These are phyloP conservation scores for Caenorhabditis latens DNA, from an alignment of 1,140 invertebrate species.

Conservation along the genomic window DNA sequence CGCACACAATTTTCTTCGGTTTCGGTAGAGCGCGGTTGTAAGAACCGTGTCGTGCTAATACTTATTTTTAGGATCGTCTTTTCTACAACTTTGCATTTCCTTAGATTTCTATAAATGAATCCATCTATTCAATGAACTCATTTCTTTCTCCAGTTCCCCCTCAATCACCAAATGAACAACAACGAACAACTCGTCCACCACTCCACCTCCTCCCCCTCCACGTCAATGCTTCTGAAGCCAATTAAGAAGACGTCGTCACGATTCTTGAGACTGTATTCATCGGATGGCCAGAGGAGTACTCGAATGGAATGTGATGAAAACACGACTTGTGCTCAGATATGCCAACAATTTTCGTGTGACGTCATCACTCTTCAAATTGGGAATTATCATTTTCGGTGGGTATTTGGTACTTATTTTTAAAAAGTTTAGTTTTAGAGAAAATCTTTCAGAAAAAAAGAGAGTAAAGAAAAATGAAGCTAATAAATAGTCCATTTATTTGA, in stretches of 20 bases:
- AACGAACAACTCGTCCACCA: neutral
- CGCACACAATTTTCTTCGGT: too few species aligned
- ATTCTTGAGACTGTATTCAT: conserved; percentile 12
- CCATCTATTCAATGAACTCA: too few species aligned
- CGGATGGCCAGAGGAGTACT: conserved; percentile 26
- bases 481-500: too few species aligned
- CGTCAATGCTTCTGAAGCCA: conserved; percentile 3
- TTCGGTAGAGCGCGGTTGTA: too few species aligned
- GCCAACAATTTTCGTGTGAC: conserved; percentile 40
- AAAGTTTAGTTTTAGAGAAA: too few species aligned
- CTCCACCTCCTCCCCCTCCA: neutral
- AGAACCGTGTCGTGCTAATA: too few species aligned
- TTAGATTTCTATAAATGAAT: too few species aligned
- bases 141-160: too few species aligned
- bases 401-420: neutral
- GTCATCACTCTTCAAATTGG: conserved; percentile 33
- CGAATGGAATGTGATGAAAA: conserved; percentile 36
- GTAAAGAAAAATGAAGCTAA: neutral
- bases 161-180: neutral
- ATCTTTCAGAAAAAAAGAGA: too few species aligned
- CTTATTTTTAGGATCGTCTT: too few species aligned
- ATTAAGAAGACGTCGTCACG: conserved; percentile 12
- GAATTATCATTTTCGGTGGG: conserved; percentile 48
- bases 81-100: too few species aligned
- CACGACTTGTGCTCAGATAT: conserved; percentile 42